phyloP scores from a whole-genome alignment of 2,797 vertebrate species.

The Amblyraja radiata region DNA sequence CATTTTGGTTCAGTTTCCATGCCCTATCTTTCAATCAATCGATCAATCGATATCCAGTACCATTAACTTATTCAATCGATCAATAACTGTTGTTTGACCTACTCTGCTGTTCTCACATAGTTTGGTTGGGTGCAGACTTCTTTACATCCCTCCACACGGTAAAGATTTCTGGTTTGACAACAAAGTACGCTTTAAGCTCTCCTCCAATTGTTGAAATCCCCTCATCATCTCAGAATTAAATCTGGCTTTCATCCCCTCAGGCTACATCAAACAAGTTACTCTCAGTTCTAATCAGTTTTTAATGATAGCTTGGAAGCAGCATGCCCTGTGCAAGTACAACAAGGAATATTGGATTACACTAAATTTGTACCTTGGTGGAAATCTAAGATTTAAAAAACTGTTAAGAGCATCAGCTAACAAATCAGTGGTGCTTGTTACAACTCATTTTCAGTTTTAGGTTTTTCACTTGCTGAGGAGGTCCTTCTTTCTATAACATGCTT shows the following conservation, averaged over 20 bases:
- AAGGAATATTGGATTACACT: constrained; percentile 23
- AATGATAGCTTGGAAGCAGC: constrained; percentile 25
- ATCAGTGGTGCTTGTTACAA: not conserved
- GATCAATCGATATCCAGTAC: no score
- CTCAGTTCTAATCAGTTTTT: constrained; percentile 21
- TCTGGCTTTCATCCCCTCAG: not conserved
- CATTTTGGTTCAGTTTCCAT: no score
- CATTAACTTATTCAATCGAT: no score
- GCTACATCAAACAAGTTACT: constrained; percentile 15
- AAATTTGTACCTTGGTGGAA: constrained; percentile 29
- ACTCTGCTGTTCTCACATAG: not conserved
- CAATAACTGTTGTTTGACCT: not conserved
- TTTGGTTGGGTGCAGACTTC: not conserved
- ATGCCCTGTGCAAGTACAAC: constrained; percentile 11
- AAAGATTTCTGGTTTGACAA: not conserved
- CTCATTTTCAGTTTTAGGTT: not conserved
- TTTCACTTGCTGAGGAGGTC: not conserved
- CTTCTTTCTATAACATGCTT: not conserved
- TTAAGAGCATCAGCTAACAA: constrained; percentile 1
- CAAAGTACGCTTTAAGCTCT: not conserved
- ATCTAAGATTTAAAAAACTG: constrained; percentile 26
- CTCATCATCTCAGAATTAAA: constrained; percentile 21
- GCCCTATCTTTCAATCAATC: no score
- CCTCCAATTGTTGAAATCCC: constrained; percentile 13
- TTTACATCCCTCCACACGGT: not conserved